Percentiles rank a stretch among this genome's conserved stretches.
phyloP scores from a whole-genome alignment of 2,797 vertebrate genomes.

The Buphagus erythrorhynchus region DNA sequence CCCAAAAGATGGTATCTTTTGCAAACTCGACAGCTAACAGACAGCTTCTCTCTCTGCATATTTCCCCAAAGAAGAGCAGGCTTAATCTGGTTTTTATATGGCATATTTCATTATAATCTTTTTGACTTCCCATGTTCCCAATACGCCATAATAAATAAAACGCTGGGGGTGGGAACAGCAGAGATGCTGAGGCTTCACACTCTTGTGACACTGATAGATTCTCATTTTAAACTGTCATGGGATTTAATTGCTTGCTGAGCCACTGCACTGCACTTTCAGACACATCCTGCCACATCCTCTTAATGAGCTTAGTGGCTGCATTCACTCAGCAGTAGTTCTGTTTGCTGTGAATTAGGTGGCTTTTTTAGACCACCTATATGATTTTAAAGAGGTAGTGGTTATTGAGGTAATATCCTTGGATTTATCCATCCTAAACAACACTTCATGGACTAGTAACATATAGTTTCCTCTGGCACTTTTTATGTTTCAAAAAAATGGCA shows the following conservation, averaged over 20 bases:
- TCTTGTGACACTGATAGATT: slow-evolving; percentile 76
- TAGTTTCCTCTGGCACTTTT: slow-evolving; percentile 9
- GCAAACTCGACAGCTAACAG: slow-evolving; percentile 84
- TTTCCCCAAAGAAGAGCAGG: slow-evolving; percentile 82
- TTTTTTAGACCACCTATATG: slow-evolving; percentile 68
- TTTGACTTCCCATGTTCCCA: slow-evolving; percentile 74
- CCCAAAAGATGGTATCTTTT: slow-evolving; percentile 83
- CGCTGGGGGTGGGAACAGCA: slow-evolving; percentile 54
- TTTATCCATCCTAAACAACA: slow-evolving; percentile 18
- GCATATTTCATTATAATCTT: slow-evolving; percentile 81
- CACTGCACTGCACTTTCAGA: slow-evolving; percentile 74
- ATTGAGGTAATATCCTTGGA: slow-evolving; percentile 20
- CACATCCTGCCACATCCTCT: slow-evolving; percentile 75
- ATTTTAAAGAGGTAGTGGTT: slow-evolving; percentile 65
- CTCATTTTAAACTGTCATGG: slow-evolving; percentile 82
- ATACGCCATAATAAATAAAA: slow-evolving; percentile 68
- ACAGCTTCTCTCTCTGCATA: slow-evolving; percentile 80
- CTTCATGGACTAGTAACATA: not conserved
- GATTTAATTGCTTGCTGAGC: slow-evolving; percentile 81
- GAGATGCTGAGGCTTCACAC: slow-evolving; percentile 72
- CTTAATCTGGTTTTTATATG: slow-evolving; percentile 80
- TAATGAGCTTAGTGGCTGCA: slow-evolving; percentile 82
- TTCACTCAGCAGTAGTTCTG: slow-evolving; percentile 73
- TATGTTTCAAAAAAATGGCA: not conserved
- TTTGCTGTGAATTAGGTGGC: slow-evolving; percentile 69